phyloP scores from a whole-genome alignment of 2,113 vertebrate genomes.

The Pardalotus punctatus region DNA sequence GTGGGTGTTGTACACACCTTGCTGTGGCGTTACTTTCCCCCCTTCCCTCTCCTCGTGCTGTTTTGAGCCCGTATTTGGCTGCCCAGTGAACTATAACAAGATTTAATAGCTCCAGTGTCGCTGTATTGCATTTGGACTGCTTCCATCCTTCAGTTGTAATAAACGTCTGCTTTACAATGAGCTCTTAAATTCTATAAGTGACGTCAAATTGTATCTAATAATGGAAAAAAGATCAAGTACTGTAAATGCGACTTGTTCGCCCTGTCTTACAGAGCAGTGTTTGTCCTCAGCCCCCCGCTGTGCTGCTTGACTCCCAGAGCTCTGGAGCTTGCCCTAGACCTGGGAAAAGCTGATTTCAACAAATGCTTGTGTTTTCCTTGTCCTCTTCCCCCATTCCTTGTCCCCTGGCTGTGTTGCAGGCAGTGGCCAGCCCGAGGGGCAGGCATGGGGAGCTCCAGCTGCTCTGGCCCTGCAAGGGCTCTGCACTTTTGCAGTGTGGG shows the following conservation, averaged over 20 bases:
- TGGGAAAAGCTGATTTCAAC: background rate
- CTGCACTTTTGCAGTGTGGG: background rate
- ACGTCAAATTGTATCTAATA: constrained; percentile 70
- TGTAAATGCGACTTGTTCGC: background rate
- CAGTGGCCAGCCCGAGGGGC: background rate
- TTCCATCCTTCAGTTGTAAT: constrained; percentile 62
- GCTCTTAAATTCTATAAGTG: constrained; percentile 59
- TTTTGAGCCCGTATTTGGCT: constrained; percentile 3
- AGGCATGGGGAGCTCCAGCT: background rate
- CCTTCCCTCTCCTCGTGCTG: background rate
- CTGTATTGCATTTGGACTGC: constrained; percentile 26
- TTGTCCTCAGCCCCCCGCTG: background rate
- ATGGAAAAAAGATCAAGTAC: constrained; percentile 62
- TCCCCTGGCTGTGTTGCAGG: background rate
- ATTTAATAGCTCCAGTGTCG: constrained; percentile 46
- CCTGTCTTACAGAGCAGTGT: background rate
- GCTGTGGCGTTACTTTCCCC: background rate
- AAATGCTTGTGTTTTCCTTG: background rate
- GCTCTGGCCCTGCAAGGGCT: accelerated
- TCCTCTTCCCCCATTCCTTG: background rate
- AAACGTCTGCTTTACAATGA: constrained; percentile 37
- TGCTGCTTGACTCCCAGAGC: background rate
- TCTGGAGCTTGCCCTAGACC: background rate
- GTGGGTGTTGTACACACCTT: background rate
- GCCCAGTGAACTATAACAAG: constrained; percentile 32